Evolutionary conservation across 2,888 invertebrate genomes (phyloP).

Genomic region (Aphidoletes aphidimyza): DNA sequence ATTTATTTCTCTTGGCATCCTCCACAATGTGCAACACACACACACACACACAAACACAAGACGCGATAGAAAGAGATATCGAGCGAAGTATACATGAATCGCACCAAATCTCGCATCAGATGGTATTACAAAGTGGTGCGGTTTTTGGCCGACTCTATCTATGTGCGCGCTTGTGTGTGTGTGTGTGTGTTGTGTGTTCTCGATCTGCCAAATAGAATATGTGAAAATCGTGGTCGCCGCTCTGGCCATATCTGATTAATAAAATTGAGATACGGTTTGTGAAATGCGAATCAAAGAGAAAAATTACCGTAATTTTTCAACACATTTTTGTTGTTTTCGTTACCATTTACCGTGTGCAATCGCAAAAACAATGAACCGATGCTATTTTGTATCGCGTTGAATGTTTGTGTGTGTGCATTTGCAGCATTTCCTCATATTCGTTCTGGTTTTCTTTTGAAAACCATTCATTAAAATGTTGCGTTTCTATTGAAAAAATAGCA

Average conservation of each 20-base stretch:
- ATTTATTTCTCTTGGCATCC: slow-evolving; percentile 46
- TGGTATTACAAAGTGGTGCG: not conserved
- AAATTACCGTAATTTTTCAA: slow-evolving; percentile 54
- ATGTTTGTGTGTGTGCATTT: not conserved
- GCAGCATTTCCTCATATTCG: not conserved
- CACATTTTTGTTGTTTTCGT: slow-evolving; percentile 1
- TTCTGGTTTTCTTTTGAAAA: not conserved
- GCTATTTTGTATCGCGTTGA: not conserved
- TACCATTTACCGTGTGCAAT: not conserved
- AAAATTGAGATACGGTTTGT: slow-evolving; percentile 47
- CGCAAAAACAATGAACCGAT: too few species aligned
- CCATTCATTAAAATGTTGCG: not conserved
- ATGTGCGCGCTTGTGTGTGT: too few species aligned
- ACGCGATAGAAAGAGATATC: not conserved
- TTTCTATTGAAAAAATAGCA: not conserved
- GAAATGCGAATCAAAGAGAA: slow-evolving; percentile 51
- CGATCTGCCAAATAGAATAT: not conserved
- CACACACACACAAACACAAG: not conserved
- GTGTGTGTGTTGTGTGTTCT: not conserved
- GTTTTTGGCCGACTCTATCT: not conserved
- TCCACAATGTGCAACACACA: not conserved
- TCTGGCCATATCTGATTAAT: slow-evolving; percentile 48
- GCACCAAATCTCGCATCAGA: slow-evolving; percentile 17
- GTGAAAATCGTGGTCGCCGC: slow-evolving; percentile 53
- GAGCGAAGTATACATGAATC: too few species aligned